Conservation (phyloP, 2,888 invertebrate species). For the Schrankia costaestrigalis region DNA sequence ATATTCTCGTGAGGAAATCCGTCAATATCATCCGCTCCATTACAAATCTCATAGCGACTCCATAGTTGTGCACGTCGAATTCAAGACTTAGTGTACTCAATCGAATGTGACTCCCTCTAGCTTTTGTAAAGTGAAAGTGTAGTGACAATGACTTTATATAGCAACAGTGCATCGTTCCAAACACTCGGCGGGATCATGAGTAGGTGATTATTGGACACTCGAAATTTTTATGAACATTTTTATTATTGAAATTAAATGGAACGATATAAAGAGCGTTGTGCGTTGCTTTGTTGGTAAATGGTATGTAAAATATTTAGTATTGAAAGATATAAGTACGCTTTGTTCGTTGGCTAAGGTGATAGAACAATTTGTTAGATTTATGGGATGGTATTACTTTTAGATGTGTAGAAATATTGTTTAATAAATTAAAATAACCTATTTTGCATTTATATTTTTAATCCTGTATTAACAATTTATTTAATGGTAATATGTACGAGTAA, state of each 20-base stretch:
- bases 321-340: constrained; percentile 62
- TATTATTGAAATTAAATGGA: constrained; percentile 46
- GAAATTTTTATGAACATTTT: constrained; percentile 62
- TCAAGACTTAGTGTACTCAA: constrained; percentile 49
- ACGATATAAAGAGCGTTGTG: constrained; percentile 60
- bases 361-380: constrained; percentile 66
- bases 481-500: constrained; percentile 10
- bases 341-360: constrained; percentile 60
- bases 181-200: constrained; percentile 59
- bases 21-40: constrained; percentile 44
- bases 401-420: constrained; percentile 28
- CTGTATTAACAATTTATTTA: constrained; percentile 11
- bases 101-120: constrained; percentile 49
- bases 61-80: constrained; percentile 41
- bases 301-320: constrained; percentile 61
- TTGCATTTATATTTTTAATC: constrained; percentile 13
- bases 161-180: constrained; percentile 50
- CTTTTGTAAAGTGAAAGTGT: constrained; percentile 53
- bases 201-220: constrained; percentile 68
- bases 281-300: constrained; percentile 69
- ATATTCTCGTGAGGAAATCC: constrained; percentile 60
- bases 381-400: constrained; percentile 55
- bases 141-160: constrained; percentile 38
- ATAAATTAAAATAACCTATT: constrained; percentile 10
- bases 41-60: constrained; percentile 43